These are phyloP conservation scores for Hippocampus comes DNA, from an alignment of 2,113 vertebrate genomes.

Conservation along the genomic window DNA sequence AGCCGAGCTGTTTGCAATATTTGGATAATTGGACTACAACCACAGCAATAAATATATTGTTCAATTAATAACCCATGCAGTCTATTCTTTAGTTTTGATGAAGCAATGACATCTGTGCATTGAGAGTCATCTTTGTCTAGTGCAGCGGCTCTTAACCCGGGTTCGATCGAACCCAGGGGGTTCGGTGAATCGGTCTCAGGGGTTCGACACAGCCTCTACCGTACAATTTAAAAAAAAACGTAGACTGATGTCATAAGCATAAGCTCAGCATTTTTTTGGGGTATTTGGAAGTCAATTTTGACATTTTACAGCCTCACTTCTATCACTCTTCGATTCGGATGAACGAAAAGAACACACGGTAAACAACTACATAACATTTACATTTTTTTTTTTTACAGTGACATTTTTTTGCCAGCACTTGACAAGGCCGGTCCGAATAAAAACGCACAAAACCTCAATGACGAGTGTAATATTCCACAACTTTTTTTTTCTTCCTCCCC, in stretches of 20 bases:
- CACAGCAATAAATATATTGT: not conserved
- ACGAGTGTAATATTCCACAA: not conserved
- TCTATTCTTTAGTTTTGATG: not conserved
- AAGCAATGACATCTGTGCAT: not conserved
- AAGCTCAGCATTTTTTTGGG: too few relatives aligned
- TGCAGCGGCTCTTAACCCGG: too few relatives aligned
- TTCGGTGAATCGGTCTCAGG: too few relatives aligned
- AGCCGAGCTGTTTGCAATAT: not conserved
- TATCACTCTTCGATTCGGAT: not conserved
- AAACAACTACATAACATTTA: not conserved
- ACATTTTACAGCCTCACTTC: not conserved
- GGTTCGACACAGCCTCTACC: too few relatives aligned
- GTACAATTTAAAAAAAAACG: too few relatives aligned
- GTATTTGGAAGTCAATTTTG: not conserved
- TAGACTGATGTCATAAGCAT: too few relatives aligned
- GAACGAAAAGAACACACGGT: not conserved
- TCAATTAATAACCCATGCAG: not conserved
- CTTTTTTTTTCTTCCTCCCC: not conserved
- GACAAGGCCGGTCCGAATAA: not conserved
- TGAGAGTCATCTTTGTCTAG: not conserved
- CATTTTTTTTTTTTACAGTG: not conserved
- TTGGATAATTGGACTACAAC: not conserved
- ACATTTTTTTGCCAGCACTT: not conserved
- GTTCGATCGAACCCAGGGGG: too few relatives aligned
- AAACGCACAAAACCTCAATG: not conserved